A percentile compares a stretch with the other conserved stretches of the same genome.
These are phyloP conservation scores for Acrobasis suavella DNA, from an alignment of 2,888 invertebrate species.

Conservation along the genomic window DNA sequence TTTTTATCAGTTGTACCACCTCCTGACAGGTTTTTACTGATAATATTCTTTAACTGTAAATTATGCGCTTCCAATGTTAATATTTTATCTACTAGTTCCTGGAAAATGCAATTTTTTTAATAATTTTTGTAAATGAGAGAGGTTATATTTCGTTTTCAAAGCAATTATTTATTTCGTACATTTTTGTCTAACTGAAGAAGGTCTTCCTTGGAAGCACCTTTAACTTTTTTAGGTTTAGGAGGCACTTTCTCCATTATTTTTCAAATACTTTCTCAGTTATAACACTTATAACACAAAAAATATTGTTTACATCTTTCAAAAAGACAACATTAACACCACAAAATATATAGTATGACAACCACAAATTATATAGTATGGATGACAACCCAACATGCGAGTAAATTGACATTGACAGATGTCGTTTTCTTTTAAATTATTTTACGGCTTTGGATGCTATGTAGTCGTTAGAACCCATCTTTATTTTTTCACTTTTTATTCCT, in stretches of 20 bases:
- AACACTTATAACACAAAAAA: too few relatives aligned
- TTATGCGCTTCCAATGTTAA: conserved; percentile 90
- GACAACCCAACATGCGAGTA: neutral
- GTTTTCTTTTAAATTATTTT: too few relatives aligned
- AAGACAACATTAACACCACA: neutral
- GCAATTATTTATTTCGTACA: conserved; percentile 40
- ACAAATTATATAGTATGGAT: too few relatives aligned
- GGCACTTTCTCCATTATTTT: conserved; percentile 47
- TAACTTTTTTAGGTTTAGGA: conserved; percentile 50
- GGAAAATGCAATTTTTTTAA: conserved; percentile 25
- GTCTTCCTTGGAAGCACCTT: conserved; percentile 47
- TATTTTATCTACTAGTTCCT: conserved; percentile 89
- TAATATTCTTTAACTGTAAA: conserved; percentile 87
- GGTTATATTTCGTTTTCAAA: conserved; percentile 36
- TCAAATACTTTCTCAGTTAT: neutral
- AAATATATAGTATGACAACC: too few relatives aligned
- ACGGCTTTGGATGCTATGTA: too few relatives aligned
- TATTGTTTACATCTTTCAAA: neutral
- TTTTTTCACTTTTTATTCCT: too few relatives aligned
- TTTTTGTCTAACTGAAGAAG: conserved; percentile 57
- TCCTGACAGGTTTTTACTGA: conserved; percentile 76
- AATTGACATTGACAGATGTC: neutral
- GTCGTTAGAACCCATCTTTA: too few relatives aligned
- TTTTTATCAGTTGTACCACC: conserved; percentile 33
- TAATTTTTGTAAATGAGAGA: conserved; percentile 24